Percentiles rank a stretch among this genome's conserved stretches.
Evolutionary conservation across 1,140 invertebrate species (phyloP).

Genomic region (Pygmarrhopalites habei): DNA sequence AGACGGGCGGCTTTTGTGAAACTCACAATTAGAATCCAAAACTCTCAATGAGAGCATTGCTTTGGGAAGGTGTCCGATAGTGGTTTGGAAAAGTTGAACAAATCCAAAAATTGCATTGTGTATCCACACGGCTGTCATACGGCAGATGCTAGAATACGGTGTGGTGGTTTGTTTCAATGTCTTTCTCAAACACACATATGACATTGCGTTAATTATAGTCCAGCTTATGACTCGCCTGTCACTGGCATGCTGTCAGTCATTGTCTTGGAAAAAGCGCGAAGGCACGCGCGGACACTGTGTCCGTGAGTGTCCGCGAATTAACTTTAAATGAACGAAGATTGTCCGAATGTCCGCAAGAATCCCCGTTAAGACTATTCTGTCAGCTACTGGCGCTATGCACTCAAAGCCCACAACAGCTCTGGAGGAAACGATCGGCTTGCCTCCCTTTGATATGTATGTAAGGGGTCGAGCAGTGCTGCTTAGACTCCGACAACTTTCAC

Average conservation of each 20-base stretch:
- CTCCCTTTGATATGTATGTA: slow-evolving; percentile 6
- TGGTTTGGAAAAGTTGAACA: slow-evolving; percentile 8
- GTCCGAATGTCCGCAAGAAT: too few relatives aligned
- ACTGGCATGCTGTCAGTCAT: too few relatives aligned
- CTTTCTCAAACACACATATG: background rate
- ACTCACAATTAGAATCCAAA: background rate
- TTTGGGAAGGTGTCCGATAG: slow-evolving; percentile 11
- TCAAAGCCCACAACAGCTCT: slow-evolving; percentile 12
- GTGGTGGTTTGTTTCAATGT: slow-evolving; percentile 6
- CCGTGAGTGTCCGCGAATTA: too few relatives aligned
- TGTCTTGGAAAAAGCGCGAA: too few relatives aligned
- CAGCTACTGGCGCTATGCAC: background rate
- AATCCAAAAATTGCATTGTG: slow-evolving; percentile 1
- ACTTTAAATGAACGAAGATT: too few relatives aligned
- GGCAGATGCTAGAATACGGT: slow-evolving; percentile 15
- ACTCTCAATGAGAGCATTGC: background rate
- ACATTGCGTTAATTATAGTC: background rate
- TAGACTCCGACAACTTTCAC: background rate
- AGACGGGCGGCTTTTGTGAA: slow-evolving; percentile 18
- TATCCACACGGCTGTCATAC: slow-evolving; percentile 20
- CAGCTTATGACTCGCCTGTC: slow-evolving; percentile 8
- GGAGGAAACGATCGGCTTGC: slow-evolving; percentile 3
- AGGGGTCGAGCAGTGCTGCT: background rate
- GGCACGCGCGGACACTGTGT: too few relatives aligned
- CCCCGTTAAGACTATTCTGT: too few relatives aligned